These are phyloP conservation scores for Macroglossus sobrinus DNA, from an alignment of 2,113 vertebrate genomes.

Conservation along the genomic window DNA sequence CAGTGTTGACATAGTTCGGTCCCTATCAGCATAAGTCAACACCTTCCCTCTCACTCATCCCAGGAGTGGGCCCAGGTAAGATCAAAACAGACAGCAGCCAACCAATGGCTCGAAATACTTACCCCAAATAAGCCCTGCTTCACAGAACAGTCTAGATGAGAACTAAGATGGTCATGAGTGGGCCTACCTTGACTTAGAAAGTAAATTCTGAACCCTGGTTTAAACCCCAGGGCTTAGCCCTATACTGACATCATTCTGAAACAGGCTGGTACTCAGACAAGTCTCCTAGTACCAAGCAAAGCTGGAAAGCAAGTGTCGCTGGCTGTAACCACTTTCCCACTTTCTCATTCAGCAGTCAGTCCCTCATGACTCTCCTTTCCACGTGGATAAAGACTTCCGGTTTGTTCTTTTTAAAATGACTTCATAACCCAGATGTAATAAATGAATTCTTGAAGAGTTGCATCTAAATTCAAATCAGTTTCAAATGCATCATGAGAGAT, in stretches of 20 bases:
- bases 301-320: background rate
- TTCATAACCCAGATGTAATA: background rate
- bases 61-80: constrained; percentile 4
- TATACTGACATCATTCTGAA: background rate
- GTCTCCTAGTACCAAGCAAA: background rate
- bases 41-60: constrained; percentile 39
- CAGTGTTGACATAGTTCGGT: constrained; percentile 56
- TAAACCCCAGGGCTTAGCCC: background rate
- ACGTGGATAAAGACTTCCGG: background rate
- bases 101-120: constrained; percentile 27
- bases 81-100: constrained; percentile 64
- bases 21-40: constrained; percentile 65
- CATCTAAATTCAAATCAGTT: constrained; percentile 40
- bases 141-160: background rate
- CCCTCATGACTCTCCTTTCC: background rate
- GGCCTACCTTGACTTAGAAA: background rate
- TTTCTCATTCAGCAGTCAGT: background rate
- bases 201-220: background rate
- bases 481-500: background rate
- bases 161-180: background rate
- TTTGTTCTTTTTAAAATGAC: background rate
- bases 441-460: constrained; percentile 37
- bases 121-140: constrained; percentile 12
- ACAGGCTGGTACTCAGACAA: background rate
- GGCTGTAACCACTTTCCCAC: background rate